phyloP scores from a whole-genome alignment of 2,888 invertebrate species.

The Ariolimax columbianus region DNA sequence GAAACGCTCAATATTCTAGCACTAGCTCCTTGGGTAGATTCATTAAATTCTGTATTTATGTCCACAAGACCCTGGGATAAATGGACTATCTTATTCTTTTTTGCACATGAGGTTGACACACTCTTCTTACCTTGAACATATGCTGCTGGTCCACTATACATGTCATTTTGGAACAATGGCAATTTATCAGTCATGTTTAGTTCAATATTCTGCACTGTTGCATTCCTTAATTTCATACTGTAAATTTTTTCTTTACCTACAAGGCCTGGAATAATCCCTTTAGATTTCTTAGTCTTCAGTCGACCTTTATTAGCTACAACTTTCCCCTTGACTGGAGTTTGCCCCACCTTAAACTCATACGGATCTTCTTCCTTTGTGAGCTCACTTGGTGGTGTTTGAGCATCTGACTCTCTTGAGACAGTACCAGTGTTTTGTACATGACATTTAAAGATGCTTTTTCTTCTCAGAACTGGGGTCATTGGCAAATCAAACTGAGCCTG shows the following conservation, averaged over 20 bases:
- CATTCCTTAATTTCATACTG: background rate
- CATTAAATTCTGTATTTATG: background rate
- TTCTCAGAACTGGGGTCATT: constrained; percentile 25
- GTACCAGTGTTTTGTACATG: background rate
- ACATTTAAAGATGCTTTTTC: constrained; percentile 46
- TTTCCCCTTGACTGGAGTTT: constrained; percentile 51
- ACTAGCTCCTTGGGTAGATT: background rate
- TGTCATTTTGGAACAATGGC: background rate
- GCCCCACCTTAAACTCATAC: constrained; percentile 41
- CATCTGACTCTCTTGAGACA: background rate
- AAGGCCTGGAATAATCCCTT: background rate
- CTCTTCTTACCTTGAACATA: background rate
- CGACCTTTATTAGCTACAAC: background rate
- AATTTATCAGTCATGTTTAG: background rate
- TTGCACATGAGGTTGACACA: background rate
- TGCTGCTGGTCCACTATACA: too few species aligned
- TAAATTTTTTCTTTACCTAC: background rate
- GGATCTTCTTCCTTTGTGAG: constrained; percentile 29
- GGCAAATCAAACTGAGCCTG: constrained; percentile 14
- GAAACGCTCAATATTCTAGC: background rate
- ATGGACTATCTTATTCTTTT: constrained; percentile 34
- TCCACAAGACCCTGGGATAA: background rate
- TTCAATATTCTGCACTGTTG: background rate
- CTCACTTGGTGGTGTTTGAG: background rate
- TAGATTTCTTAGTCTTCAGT: background rate